Evolutionary conservation across 2,113 vertebrate genomes (phyloP).

Genomic region (Cavia aperea): DNA sequence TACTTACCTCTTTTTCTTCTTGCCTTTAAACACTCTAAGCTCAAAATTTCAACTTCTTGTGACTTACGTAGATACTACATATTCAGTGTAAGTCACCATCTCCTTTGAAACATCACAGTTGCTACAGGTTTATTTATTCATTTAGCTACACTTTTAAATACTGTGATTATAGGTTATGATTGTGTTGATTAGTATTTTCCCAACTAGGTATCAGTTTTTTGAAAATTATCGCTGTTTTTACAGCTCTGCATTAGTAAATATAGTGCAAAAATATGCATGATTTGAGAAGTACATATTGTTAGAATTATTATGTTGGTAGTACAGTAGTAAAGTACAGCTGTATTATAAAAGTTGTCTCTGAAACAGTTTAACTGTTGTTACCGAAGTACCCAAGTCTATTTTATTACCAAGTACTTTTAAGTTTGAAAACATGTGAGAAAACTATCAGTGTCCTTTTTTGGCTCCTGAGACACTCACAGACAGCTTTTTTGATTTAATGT

Average conservation of each 20-base stretch:
- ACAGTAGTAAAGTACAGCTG: background rate
- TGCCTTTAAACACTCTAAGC: background rate
- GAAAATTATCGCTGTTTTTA: background rate
- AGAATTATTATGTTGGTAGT: slow-evolving; percentile 8
- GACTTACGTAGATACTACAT: background rate
- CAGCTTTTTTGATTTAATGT: background rate
- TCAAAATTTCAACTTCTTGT: slow-evolving; percentile 4
- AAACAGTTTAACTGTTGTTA: background rate
- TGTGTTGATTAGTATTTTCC: background rate
- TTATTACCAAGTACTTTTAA: slow-evolving; percentile 21
- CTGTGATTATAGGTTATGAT: background rate
- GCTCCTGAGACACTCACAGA: background rate
- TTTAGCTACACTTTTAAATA: background rate
- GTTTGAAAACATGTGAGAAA: slow-evolving; percentile 25
- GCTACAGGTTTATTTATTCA: background rate
- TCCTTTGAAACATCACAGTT: background rate
- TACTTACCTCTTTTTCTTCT: background rate
- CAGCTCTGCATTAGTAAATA: background rate
- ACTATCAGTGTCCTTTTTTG: background rate
- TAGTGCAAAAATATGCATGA: background rate
- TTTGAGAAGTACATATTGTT: background rate
- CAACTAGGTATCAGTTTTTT: slow-evolving; percentile 1
- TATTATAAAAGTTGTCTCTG: background rate
- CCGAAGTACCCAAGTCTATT: background rate
- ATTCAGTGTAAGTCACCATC: background rate